Conservation (phyloP, 2,888 invertebrate genomes). For the Tenthredo livida region DNA sequence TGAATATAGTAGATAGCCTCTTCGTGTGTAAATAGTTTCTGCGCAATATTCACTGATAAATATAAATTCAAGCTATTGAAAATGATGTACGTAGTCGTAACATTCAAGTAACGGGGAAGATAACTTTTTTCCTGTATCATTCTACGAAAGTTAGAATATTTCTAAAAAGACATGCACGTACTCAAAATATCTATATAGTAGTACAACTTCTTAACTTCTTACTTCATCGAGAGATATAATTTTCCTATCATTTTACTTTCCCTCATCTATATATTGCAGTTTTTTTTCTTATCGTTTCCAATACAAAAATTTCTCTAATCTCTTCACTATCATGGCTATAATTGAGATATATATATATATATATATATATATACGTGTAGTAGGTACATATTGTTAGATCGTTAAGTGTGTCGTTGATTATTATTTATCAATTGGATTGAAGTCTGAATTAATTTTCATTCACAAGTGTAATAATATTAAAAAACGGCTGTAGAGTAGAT, state of each 20-base stretch:
- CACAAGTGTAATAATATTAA: neutral
- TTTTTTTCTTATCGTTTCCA: neutral
- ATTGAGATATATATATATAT: neutral
- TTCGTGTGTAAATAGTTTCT: neutral
- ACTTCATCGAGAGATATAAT: neutral
- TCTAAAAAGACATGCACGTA: neutral
- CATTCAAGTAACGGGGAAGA: neutral
- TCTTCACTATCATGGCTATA: neutral
- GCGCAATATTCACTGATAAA: neutral
- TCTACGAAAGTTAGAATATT: neutral
- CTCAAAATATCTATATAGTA: too few species aligned
- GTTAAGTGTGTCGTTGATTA: neutral
- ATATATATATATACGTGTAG: too few species aligned
- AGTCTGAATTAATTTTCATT: neutral
- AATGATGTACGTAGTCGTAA: neutral
- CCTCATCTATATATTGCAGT: neutral
- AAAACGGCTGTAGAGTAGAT: neutral
- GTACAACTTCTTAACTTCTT: neutral
- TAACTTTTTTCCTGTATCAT: neutral
- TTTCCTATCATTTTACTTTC: neutral
- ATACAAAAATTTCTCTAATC: neutral
- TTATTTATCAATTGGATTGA: slow-evolving; percentile 3
- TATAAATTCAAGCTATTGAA: neutral
- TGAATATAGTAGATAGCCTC: neutral
- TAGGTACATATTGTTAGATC: neutral